Evolutionary conservation across 1,140 invertebrate genomes (phyloP).

Genomic region (Drosophila jambulina): DNA sequence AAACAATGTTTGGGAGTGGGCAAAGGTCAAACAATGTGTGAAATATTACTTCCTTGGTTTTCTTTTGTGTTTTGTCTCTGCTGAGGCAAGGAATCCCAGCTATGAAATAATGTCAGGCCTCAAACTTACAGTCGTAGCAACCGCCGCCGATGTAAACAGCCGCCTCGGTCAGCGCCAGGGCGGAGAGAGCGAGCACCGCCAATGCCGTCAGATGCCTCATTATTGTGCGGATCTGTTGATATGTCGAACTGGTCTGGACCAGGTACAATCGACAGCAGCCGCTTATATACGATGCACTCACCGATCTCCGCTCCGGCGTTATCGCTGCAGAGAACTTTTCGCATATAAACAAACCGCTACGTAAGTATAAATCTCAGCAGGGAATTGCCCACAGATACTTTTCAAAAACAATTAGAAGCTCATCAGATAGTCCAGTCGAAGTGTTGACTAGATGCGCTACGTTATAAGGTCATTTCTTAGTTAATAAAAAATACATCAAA

Average conservation of each 20-base stretch:
- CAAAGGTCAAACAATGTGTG: not conserved
- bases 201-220: conserved; percentile 51
- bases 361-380: conserved; percentile 38
- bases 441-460: conserved; percentile 16
- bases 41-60: not conserved
- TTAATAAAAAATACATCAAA: too few relatives aligned
- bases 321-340: conserved; percentile 32
- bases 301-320: conserved; percentile 16
- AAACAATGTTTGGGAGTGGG: not conserved
- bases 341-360: conserved; percentile 29
- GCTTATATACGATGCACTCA: conserved; percentile 61
- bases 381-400: conserved; percentile 43
- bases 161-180: conserved; percentile 53
- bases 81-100: not conserved
- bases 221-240: conserved; percentile 38
- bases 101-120: not conserved
- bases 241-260: conserved; percentile 60
- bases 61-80: not conserved
- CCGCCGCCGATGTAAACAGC: conserved; percentile 73
- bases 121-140: conserved; percentile 70
- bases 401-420: conserved; percentile 35
- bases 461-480: not conserved
- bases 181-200: conserved; percentile 47
- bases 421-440: not conserved
- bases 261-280: conserved; percentile 25